Base-by-base conservation (phyloP, 2,888 invertebrate species). In the Pristionchus entomophagus region DNA sequence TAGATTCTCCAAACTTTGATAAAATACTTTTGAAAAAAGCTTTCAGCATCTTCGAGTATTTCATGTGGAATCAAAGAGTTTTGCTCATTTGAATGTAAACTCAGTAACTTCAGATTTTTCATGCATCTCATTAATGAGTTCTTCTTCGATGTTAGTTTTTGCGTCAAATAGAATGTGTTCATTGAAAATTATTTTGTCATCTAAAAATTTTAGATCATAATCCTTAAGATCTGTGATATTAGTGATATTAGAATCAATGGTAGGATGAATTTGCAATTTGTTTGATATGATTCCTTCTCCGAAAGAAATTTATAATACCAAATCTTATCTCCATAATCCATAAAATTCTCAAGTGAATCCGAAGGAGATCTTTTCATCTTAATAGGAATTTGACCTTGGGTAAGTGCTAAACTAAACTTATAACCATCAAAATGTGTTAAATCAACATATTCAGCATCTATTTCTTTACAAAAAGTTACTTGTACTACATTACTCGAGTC, bases 331-430 rank as follows among this genome's bases (percentile, higher is more conserved):
- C 87, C 87, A 86, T 85, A 62, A 59, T 65, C n/a, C n/a, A n/a
- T n/a, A n/a, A n/a, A n/a, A n/a, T n/a, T n/a, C n/a, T n/a, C n/a
- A n/a, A n/a, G n/a, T n/a, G n/a, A n/a, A n/a, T n/a, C n/a, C n/a
- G n/a, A n/a, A n/a, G n/a, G n/a, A n/a, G n/a, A n/a, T n/a, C n/a
- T 38, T 77, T 85, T 81, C 19, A 88, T 85, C 85, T 62, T 88
- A 80, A 88, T 87, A 41, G 88, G 88, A 65, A 88, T 88, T 86
- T 88, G 88, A 69, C 88, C 88, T 88, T 87, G 87, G 69, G 87
- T 87, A 81, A 87, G 86, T 69, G 87, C 86, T 87, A 87, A 73
- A 87, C 86, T 86, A 26, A 56, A 22, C 69, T 87, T 88, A 69
- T 49, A 88, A 26, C 84, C 88, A 86, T 86, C 88, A 84, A 89